These are phyloP conservation scores for Dasypolia templi DNA, from an alignment of 2,888 invertebrate genomes.

Conservation along the genomic window DNA sequence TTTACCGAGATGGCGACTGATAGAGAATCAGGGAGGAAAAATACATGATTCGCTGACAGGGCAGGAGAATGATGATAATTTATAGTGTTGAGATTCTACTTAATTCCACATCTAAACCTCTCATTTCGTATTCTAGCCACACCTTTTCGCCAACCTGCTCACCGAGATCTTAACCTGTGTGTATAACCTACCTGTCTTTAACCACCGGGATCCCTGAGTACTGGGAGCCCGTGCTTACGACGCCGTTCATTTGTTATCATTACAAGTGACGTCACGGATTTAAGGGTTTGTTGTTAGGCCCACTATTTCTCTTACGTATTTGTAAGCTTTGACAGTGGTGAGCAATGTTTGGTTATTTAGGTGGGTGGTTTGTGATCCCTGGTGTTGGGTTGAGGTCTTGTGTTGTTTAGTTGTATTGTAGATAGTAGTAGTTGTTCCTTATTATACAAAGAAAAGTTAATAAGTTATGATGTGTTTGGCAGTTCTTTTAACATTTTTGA, in stretches of 20 bases:
- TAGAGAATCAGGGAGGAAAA: no score
- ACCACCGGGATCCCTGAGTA: slow-evolving; percentile 66
- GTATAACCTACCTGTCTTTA: slow-evolving; percentile 58
- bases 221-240: slow-evolving; percentile 64
- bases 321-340: slow-evolving; percentile 57
- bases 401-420: slow-evolving; percentile 6
- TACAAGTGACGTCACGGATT: slow-evolving; percentile 63
- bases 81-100: no score
- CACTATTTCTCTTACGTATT: slow-evolving; percentile 59
- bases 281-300: slow-evolving; percentile 56
- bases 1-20: no score
- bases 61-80: no score
- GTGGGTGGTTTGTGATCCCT: slow-evolving; percentile 22
- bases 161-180: background rate
- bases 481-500: background rate
- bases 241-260: slow-evolving; percentile 77
- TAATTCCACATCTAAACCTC: no score
- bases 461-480: background rate
- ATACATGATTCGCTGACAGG: no score
- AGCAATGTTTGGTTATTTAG: slow-evolving; percentile 45
- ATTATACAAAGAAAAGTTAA: background rate
- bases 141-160: slow-evolving; percentile 1
- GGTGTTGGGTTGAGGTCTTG: background rate
- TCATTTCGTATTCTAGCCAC: no score
- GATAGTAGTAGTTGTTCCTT: background rate